phyloP scores from a whole-genome alignment of 2,113 vertebrate genomes.

The Oriolus oriolus region DNA sequence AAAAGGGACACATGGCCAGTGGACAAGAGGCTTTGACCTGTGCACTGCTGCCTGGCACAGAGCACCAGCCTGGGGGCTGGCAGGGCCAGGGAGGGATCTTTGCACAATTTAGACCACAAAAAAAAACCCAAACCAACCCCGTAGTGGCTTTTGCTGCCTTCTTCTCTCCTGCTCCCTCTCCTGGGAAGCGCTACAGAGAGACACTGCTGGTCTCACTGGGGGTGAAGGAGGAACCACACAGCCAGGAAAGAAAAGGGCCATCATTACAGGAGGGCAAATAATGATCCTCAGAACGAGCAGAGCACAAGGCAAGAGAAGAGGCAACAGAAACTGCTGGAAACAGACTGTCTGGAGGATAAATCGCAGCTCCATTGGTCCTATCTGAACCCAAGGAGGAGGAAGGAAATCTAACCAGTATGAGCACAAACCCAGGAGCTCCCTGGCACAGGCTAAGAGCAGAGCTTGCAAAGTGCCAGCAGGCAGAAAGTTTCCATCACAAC shows the following conservation, averaged over 20 bases:
- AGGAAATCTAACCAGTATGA: neutral
- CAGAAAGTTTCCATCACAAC: neutral
- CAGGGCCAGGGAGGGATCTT: neutral
- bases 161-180: neutral
- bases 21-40: neutral
- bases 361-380: rapidly evolving
- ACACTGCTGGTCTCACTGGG: neutral
- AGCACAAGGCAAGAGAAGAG: neutral
- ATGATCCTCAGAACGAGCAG: neutral
- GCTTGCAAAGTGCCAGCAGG: neutral
- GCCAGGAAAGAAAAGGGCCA: neutral
- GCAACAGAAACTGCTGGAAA: neutral
- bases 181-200: neutral
- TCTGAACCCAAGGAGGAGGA: neutral
- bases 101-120: neutral
- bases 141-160: neutral
- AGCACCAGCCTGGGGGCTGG: neutral
- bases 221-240: neutral
- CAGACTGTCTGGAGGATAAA: neutral
- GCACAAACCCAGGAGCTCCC: neutral
- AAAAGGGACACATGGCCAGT: neutral
- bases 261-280: neutral
- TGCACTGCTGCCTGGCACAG: neutral
- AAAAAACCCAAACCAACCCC: neutral
- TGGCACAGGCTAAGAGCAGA: neutral